phyloP scores from a whole-genome alignment of 2,888 invertebrate species.

The Brenthis hecate region DNA sequence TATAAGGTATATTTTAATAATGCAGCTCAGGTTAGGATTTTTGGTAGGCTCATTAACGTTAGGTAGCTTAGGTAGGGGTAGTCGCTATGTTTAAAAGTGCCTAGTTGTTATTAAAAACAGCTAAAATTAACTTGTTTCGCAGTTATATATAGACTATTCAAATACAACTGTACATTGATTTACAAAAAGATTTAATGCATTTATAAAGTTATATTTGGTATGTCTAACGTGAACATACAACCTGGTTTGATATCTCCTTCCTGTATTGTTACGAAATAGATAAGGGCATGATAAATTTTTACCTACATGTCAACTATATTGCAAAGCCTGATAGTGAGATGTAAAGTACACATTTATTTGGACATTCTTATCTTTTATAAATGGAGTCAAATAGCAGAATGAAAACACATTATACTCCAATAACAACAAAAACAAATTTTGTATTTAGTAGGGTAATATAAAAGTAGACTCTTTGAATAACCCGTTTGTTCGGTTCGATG shows the following conservation, averaged over 20 bases:
- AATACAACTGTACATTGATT: slow-evolving; percentile 25
- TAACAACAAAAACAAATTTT: slow-evolving; percentile 10
- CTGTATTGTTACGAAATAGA: slow-evolving; percentile 48
- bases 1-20: no score
- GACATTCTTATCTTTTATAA: background rate
- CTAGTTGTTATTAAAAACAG: no score
- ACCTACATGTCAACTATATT: slow-evolving; percentile 24
- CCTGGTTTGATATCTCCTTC: slow-evolving; percentile 38
- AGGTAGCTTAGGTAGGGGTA: no score
- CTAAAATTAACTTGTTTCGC: no score
- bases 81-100: no score
- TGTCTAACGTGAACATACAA: slow-evolving; percentile 36
- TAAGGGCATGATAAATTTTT: slow-evolving; percentile 42
- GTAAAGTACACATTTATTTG: no score
- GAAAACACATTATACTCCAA: background rate
- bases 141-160: background rate
- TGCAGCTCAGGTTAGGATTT: no score
- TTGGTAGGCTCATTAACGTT: no score
- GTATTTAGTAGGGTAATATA: slow-evolving; percentile 31
- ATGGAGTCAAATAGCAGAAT: background rate
- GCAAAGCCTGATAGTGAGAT: slow-evolving; percentile 19
- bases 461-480: slow-evolving; percentile 40
- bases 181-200: slow-evolving; percentile 35
- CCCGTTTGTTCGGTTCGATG: slow-evolving; percentile 42
- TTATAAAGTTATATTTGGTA: slow-evolving; percentile 30